These are phyloP conservation scores for Helicolenus hilgendorfi DNA, from an alignment of 2,797 vertebrate species.

Conservation along the genomic window DNA sequence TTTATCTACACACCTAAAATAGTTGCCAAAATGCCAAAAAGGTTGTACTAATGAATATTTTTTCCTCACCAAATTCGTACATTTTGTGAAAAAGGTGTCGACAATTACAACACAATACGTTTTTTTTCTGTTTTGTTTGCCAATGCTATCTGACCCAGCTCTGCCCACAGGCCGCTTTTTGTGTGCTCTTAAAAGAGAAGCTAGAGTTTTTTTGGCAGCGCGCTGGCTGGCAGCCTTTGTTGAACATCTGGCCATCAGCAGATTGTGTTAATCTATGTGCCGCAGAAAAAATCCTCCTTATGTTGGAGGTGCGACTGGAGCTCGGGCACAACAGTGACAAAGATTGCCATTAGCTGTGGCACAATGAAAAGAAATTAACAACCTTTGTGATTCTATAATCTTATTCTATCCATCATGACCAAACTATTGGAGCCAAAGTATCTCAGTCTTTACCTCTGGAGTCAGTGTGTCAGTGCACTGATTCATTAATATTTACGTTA, in stretches of 20 bases:
- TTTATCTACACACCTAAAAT: neutral
- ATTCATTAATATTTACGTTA: neutral
- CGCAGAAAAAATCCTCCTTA: slow-evolving; percentile 76
- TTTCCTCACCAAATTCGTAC: neutral
- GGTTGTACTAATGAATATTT: neutral
- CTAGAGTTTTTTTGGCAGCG: slow-evolving; percentile 56
- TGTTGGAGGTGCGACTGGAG: slow-evolving; percentile 67
- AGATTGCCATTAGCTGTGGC: slow-evolving; percentile 62
- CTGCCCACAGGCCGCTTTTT: slow-evolving; percentile 47
- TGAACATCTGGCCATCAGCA: slow-evolving; percentile 87
- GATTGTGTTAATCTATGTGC: slow-evolving; percentile 82
- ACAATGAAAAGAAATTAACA: slow-evolving; percentile 67
- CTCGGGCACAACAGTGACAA: slow-evolving; percentile 72
- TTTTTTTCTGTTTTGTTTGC: neutral
- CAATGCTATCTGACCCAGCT: slow-evolving; percentile 51
- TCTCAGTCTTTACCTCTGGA: neutral
- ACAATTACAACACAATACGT: neutral
- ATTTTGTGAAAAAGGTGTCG: neutral
- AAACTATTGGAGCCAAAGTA: slow-evolving; percentile 12
- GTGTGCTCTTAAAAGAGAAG: slow-evolving; percentile 62
- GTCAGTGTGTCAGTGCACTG: neutral
- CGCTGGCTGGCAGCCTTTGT: slow-evolving; percentile 69
- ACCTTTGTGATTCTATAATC: slow-evolving; percentile 65
- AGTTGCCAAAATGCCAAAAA: neutral
- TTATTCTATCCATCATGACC: slow-evolving; percentile 35